Conservation (phyloP, 1,140 invertebrate species). For the Harpegnathos saltator region DNA sequence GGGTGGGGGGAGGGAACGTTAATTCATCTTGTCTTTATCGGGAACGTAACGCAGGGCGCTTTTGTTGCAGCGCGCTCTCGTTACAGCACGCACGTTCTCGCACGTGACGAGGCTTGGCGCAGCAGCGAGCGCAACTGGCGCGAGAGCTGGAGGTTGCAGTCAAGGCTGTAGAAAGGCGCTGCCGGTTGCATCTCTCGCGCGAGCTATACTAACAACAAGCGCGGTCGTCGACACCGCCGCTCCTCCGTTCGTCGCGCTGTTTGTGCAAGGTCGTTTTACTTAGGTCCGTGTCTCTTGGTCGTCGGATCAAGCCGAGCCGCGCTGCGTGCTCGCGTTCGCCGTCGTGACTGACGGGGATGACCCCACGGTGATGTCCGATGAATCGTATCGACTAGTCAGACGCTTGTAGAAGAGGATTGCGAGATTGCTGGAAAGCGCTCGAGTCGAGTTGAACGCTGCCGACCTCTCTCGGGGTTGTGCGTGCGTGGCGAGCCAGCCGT, state of each 20-base stretch:
- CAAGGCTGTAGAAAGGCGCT: conserved; percentile 74
- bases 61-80: conserved; percentile 11
- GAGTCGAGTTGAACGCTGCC: too few relatives aligned
- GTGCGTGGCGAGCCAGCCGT: too few relatives aligned
- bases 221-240: conserved; percentile 63
- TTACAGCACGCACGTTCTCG: conserved; percentile 56
- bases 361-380: too few relatives aligned
- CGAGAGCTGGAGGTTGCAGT: conserved; percentile 70
- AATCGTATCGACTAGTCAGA: too few relatives aligned
- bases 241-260: conserved; percentile 38
- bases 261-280: conserved; percentile 73
- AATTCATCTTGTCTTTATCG: too few relatives aligned
- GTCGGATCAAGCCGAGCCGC: conserved; percentile 25
- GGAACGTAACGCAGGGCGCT: too few relatives aligned
- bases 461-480: too few relatives aligned
- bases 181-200: conserved; percentile 57
- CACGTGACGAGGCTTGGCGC: conserved; percentile 61
- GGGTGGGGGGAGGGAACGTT: too few relatives aligned
- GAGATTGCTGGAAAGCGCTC: too few relatives aligned
- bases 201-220: conserved; percentile 24
- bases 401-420: too few relatives aligned
- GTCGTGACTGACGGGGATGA: too few relatives aligned
- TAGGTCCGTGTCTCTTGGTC: conserved; percentile 56
- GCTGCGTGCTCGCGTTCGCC: not conserved
- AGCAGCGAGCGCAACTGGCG: conserved; percentile 1